Evolutionary conservation across 2,797 vertebrate species (phyloP), one percentile per base, ranked within the genome.

Genomic region (Arrhamphus sclerolepis): DNA sequence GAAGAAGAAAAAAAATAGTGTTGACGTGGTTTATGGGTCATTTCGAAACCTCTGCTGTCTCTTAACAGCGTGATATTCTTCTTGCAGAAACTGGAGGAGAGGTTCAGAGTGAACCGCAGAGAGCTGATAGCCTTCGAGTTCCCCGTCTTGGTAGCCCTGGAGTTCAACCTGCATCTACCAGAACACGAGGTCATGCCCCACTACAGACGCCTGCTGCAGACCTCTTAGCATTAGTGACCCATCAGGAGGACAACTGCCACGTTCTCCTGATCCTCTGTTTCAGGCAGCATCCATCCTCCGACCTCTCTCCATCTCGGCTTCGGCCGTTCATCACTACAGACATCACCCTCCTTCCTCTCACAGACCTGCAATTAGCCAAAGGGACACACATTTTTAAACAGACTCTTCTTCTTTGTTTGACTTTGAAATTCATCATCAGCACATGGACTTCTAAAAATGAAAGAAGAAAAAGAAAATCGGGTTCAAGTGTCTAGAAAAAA

Each of bases 61-160:
- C 29, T n/a, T n/a, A n/a, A n/a, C n/a, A n/a, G 13, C 31, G 13
- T 34, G 31, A 9, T 69, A 38, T 77, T 46, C 61, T 40, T 68
- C 24, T 71, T 65, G 34, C 84, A 98, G 96, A 98, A 99, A 95
- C 94, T 99, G 91, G 98, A 99, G 89, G 98, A 99, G 90, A 93
- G 95, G 82, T 98, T 99, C 93, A 87, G 97, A 61, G 93, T 99
- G 90, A 98, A 98, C 82, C 92, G 98, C 50, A 90, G 98, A 18
- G 97, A 99, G 88, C 92, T 99, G 86, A 98, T 99, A 2, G 96
- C 97, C 86, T 99, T 97, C 0, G 98, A 99, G 89, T 99, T 99
- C 87, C 98, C 96, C 0, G 96, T 98, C 68, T 88, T 99, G 82
- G 98, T 99, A 89, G 97, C 97, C 58, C 91, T 99, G 83, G 98